phyloP scores from a whole-genome alignment of 2,797 vertebrate genomes.

The Vultur gryphus region DNA sequence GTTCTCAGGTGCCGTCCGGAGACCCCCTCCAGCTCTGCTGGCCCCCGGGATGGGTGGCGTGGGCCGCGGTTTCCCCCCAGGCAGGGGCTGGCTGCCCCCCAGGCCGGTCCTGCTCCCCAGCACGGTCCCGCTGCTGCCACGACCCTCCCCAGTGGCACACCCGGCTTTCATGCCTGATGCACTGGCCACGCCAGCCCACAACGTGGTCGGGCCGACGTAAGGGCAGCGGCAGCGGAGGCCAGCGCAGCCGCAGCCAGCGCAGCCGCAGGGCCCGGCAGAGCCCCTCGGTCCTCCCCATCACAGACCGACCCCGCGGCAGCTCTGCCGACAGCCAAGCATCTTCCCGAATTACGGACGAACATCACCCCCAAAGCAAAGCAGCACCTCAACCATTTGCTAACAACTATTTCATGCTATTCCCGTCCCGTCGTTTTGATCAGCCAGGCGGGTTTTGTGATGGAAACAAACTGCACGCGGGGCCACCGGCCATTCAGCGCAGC shows the following conservation, averaged over 20 bases:
- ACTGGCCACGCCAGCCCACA: background rate
- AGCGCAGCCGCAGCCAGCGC: too few species aligned
- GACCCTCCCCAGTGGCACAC: too few species aligned
- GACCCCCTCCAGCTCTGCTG: background rate
- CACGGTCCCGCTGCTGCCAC: background rate
- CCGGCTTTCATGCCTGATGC: too few species aligned
- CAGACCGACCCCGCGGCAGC: background rate
- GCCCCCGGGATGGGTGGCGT: fast-evolving
- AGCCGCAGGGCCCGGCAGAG: too few species aligned
- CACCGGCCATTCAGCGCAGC: fast-evolving
- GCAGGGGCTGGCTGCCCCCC: background rate
- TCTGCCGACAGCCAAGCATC: too few species aligned
- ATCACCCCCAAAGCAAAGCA: background rate
- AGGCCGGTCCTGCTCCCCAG: background rate
- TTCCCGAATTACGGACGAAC: fast-evolving
- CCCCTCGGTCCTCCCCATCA: background rate
- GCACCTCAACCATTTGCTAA: too few species aligned
- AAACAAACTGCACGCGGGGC: background rate
- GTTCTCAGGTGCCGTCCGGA: background rate
- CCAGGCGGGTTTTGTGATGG: background rate
- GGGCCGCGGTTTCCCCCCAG: too few species aligned
- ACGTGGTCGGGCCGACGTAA: background rate
- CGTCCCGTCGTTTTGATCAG: background rate
- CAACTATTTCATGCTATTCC: too few species aligned
- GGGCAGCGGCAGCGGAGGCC: background rate